Percentiles rank a stretch among this genome's conserved stretches.
These are phyloP conservation scores for Frankliniella intonsa DNA, from an alignment of 2,888 invertebrate species.

Conservation along the genomic window DNA sequence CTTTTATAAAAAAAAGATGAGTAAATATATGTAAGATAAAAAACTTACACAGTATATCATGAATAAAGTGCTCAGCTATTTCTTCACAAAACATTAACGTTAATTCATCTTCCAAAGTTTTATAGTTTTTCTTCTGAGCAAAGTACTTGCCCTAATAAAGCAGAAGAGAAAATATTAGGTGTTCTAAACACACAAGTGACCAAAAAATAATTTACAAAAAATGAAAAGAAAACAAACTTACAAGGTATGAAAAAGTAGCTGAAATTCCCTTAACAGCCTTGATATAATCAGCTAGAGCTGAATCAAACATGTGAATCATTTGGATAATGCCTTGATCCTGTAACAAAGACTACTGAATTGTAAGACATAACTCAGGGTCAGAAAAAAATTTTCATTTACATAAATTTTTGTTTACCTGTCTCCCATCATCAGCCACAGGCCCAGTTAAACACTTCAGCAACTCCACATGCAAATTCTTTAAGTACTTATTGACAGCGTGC, in stretches of 20 bases:
- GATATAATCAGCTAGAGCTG: not conserved
- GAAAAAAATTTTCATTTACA: not conserved
- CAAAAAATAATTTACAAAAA: not conserved
- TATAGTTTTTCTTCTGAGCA: constrained; percentile 18
- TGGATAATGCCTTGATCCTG: not conserved
- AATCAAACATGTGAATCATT: constrained; percentile 3
- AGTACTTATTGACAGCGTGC: not conserved
- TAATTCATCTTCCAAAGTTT: constrained; percentile 1
- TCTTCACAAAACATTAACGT: not conserved
- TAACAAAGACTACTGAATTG: not conserved
- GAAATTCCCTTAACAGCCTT: constrained; percentile 13
- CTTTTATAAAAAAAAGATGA: not conserved
- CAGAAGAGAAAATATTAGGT: not conserved
- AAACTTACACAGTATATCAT: constrained; percentile 5
- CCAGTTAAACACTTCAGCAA: not conserved
- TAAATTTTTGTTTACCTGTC: not conserved
- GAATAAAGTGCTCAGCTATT: constrained; percentile 10
- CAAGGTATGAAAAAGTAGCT: not conserved
- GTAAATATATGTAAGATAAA: not conserved
- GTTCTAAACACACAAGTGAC: not conserved
- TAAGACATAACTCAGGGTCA: no score
- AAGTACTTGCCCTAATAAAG: constrained; percentile 2
- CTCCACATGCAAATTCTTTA: not conserved
- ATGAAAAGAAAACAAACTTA: not conserved
- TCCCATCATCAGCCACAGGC: not conserved